Evolutionary conservation across 2,113 vertebrate species (phyloP).

Genomic region (Chrysemys picta): DNA sequence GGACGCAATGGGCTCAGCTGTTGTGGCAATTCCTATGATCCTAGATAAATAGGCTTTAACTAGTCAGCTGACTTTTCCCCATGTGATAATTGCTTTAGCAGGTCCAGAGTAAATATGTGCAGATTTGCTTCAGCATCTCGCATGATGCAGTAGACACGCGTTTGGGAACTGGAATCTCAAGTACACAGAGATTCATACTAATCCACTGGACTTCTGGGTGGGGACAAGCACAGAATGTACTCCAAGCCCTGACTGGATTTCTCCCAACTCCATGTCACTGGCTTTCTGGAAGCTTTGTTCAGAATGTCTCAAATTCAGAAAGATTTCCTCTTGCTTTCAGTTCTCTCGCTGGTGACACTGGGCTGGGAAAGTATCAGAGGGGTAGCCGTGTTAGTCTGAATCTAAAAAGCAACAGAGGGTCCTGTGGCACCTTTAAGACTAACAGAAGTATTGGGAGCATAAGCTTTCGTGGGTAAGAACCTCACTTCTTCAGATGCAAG

Average conservation of each 20-base stretch:
- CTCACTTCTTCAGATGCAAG: too few species aligned
- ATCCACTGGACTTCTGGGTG: not conserved
- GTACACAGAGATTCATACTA: too few species aligned
- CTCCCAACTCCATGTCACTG: accelerated
- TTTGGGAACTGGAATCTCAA: too few species aligned
- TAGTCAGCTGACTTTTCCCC: not conserved
- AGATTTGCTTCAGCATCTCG: not conserved
- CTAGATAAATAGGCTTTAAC: not conserved
- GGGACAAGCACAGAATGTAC: not conserved
- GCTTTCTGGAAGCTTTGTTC: not conserved
- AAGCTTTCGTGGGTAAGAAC: too few species aligned
- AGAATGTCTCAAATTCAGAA: not conserved
- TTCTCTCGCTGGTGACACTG: not conserved
- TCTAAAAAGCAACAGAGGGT: too few species aligned
- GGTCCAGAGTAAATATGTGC: not conserved
- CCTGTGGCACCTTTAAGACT: too few species aligned
- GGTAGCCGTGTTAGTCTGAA: too few species aligned
- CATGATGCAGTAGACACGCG: not conserved
- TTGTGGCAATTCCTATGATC: not conserved
- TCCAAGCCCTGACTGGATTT: not conserved
- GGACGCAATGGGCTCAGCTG: not conserved
- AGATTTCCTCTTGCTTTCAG: not conserved
- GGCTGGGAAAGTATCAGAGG: accelerated
- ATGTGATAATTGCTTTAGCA: not conserved
- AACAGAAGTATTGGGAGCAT: too few species aligned